phyloP scores from a whole-genome alignment of 2,113 vertebrate species.

The Oryzias melastigma region DNA sequence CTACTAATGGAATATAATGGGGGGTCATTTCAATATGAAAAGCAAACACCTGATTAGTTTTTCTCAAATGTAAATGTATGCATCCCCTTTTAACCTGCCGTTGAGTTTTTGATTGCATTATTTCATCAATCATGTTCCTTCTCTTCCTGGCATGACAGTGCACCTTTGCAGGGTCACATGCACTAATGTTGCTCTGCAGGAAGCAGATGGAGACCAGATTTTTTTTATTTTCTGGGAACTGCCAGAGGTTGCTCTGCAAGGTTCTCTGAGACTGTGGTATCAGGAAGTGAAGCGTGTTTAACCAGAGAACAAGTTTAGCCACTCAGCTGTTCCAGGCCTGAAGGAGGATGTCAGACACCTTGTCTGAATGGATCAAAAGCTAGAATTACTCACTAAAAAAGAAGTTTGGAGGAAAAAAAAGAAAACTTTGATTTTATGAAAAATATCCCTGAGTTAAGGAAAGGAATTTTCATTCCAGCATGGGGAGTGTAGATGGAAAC shows the following conservation, averaged over 20 bases:
- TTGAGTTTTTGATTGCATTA: no score
- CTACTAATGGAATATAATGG: conserved; percentile 44
- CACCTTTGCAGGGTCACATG: neutral
- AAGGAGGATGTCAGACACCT: neutral
- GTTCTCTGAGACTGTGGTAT: neutral
- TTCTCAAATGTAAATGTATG: conserved; percentile 10
- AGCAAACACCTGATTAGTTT: conserved; percentile 11
- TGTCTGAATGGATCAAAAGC: neutral
- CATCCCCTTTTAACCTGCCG: neutral
- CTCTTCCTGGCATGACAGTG: neutral
- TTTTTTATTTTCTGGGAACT: neutral
- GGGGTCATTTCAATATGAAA: conserved; percentile 23
- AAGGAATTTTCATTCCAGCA: neutral
- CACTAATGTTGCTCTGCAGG: neutral
- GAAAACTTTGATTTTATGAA: neutral
- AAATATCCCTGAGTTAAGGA: neutral
- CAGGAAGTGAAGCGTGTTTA: conserved; percentile 22
- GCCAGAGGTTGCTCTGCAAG: neutral
- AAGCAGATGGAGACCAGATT: neutral
- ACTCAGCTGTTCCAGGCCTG: neutral
- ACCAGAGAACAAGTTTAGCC: conserved; percentile 27
- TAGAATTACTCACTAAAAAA: neutral
- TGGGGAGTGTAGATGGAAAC: conserved; percentile 15
- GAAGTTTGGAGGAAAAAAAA: neutral
- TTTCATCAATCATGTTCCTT: neutral